phyloP scores from a whole-genome alignment of 1,140 invertebrate species.

The Neodiprion fabricii region DNA sequence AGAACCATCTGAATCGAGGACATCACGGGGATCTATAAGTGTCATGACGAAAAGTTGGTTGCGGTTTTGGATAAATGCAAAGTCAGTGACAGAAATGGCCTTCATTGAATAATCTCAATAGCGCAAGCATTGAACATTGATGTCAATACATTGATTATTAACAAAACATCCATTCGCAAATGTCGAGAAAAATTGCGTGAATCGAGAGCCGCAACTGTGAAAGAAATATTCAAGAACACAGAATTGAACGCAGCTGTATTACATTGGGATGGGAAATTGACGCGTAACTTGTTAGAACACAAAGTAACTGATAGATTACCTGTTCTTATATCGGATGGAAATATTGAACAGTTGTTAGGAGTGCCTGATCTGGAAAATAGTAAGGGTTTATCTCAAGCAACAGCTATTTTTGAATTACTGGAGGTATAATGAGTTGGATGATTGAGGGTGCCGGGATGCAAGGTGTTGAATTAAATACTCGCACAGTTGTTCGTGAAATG shows the following conservation, averaged over 20 bases:
- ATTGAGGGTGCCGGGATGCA: too few species aligned
- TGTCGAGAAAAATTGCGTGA: constrained; percentile 28
- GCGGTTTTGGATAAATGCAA: constrained; percentile 30
- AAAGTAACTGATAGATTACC: too few species aligned
- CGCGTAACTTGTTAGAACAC: constrained; percentile 19
- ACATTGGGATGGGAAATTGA: constrained; percentile 37
- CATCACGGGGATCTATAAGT: constrained; percentile 12
- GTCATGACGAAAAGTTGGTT: constrained; percentile 25
- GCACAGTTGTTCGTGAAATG: too few species aligned
- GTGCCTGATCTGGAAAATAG: too few species aligned
- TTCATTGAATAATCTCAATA: constrained; percentile 24
- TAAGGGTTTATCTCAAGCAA: too few species aligned
- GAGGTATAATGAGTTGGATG: too few species aligned
- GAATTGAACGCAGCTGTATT: constrained; percentile 21
- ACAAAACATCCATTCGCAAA: constrained; percentile 27
- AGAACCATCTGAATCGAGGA: constrained; percentile 22
- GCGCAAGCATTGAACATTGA: constrained; percentile 27
- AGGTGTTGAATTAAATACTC: too few species aligned
- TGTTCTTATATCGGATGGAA: too few species aligned
- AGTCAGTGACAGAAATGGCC: constrained; percentile 28
- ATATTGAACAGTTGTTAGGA: too few species aligned
- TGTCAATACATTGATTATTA: constrained; percentile 23
- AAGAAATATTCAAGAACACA: constrained; percentile 28
- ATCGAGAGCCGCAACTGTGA: constrained; percentile 29
- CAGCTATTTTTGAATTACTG: too few species aligned